A percentile compares a stretch with the other conserved stretches of the same genome.
These are phyloP conservation scores for Pseudopodoces humilis DNA, from an alignment of 2,113 vertebrate species.

Conservation along the genomic window DNA sequence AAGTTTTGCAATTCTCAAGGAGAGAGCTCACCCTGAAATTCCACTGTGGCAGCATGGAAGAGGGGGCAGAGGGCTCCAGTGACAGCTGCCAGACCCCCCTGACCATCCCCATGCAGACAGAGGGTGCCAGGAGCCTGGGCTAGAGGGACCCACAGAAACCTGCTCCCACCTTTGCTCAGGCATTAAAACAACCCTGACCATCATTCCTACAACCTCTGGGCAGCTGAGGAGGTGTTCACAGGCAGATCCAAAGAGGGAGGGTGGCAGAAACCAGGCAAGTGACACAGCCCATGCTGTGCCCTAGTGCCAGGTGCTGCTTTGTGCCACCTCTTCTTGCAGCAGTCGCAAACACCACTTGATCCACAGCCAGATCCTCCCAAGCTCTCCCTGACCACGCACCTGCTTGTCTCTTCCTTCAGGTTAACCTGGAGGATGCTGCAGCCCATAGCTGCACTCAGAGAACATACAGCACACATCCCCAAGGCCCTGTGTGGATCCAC, in stretches of 20 bases:
- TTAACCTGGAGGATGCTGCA: neutral
- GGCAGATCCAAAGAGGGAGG: neutral
- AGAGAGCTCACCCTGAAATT: neutral
- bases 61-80: neutral
- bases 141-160: neutral
- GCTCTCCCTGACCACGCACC: neutral
- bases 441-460: neutral
- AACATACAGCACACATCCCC: fast-evolving
- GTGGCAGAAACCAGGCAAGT: neutral
- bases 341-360: fast-evolving
- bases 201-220: neutral
- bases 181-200: neutral
- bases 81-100: fast-evolving
- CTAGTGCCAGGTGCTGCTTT: neutral
- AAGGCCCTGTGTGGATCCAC: neutral
- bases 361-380: neutral
- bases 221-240: neutral
- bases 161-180: neutral
- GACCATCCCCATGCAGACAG: fast-evolving
- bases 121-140: neutral
- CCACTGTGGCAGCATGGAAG: neutral
- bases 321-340: neutral
- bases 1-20: neutral
- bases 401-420: neutral
- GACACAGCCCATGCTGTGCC: neutral